Conservation (phyloP, 2,888 invertebrate genomes). For the Hedychridium roseum region DNA sequence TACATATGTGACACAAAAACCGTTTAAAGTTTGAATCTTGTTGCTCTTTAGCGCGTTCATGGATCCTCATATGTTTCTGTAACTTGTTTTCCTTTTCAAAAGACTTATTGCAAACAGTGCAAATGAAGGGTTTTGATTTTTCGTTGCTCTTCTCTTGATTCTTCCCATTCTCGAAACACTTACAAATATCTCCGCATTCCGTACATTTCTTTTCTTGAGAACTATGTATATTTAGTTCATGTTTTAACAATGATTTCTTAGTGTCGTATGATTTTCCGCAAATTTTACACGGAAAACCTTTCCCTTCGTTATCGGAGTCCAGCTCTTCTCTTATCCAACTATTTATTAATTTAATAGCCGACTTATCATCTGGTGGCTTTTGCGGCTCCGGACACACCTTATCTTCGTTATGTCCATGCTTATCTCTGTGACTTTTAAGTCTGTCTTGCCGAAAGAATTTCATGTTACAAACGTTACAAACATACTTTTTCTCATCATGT, state of each 20-base stretch:
- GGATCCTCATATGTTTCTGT: constrained; percentile 45
- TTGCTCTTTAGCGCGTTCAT: constrained; percentile 47
- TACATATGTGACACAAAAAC: constrained; percentile 56
- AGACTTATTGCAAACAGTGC: constrained; percentile 45
- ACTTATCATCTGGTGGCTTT: constrained; percentile 46
- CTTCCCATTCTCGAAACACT: constrained; percentile 28
- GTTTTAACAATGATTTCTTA: constrained; percentile 49
- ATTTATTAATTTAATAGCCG: constrained; percentile 51
- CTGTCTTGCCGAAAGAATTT: constrained; percentile 44
- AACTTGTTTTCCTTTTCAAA: constrained; percentile 50
- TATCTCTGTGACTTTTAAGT: constrained; percentile 41
- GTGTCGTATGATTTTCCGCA: constrained; percentile 53
- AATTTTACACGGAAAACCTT: constrained; percentile 45
- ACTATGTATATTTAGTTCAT: constrained; percentile 39
- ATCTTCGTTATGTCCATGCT: constrained; percentile 36
- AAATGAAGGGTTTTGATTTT: constrained; percentile 37
- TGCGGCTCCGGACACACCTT: constrained; percentile 27
- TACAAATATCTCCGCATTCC: constrained; percentile 28
- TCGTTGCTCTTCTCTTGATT: constrained; percentile 21
- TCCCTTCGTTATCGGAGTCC: constrained; percentile 48
- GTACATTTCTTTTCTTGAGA: constrained; percentile 17
- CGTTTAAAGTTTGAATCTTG: constrained; percentile 52
- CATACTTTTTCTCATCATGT: constrained; percentile 38
- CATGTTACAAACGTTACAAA: constrained; percentile 47
- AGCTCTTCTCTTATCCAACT: constrained; percentile 53